These are phyloP conservation scores for Pseudorasbora parva DNA, from an alignment of 2,113 vertebrate genomes.

Conservation along the genomic window DNA sequence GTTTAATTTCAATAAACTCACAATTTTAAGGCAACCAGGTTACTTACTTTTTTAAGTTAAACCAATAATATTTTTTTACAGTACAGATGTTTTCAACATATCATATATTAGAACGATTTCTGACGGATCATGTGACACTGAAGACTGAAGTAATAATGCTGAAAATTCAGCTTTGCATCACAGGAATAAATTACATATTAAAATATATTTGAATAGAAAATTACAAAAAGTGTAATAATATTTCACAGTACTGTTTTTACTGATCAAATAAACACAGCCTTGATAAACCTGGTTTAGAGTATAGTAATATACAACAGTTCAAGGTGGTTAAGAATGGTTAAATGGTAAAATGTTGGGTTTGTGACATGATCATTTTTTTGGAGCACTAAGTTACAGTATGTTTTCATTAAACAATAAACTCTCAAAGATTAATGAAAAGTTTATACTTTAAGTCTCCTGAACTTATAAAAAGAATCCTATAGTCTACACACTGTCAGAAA, in stretches of 20 bases:
- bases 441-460: no score
- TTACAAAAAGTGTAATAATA: not conserved
- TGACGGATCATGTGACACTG: not conserved
- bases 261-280: not conserved
- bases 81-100: no score
- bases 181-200: not conserved
- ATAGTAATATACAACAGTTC: not conserved
- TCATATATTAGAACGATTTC: not conserved
- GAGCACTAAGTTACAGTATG: not conserved
- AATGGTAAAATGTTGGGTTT: no score
- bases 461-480: no score
- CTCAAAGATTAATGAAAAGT: not conserved
- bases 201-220: not conserved
- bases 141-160: not conserved
- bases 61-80: no score
- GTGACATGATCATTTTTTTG: no score
- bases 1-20: no score
- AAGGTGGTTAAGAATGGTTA: no score
- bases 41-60: no score
- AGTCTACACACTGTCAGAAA: no score
- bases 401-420: not conserved
- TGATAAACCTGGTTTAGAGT: not conserved
- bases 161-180: not conserved
- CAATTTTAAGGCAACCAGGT: no score
- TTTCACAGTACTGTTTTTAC: not conserved